These are phyloP conservation scores for Drosophila anomalata DNA, from an alignment of 2,888 invertebrate species.

Conservation along the genomic window DNA sequence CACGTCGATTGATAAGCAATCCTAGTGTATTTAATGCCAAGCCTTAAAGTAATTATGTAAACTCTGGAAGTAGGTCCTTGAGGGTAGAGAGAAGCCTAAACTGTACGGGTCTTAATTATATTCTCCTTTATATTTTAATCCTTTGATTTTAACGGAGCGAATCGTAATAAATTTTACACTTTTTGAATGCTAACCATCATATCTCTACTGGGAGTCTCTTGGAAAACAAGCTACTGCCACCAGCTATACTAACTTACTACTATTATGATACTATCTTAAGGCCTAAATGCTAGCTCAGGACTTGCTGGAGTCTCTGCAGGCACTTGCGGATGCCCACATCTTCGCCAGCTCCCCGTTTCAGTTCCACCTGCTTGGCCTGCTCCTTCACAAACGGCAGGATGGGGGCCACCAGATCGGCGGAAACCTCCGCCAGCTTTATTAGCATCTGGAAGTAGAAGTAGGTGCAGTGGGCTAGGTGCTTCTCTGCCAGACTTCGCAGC, in stretches of 20 bases:
- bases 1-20: conserved; percentile 13
- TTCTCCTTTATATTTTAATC: neutral
- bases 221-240: neutral
- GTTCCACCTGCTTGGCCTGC: conserved; percentile 79
- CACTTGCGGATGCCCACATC: conserved; percentile 82
- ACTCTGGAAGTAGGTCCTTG: conserved; percentile 4
- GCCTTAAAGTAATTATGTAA: conserved; percentile 16
- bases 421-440: conserved; percentile 76
- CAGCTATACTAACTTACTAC: too few relatives aligned
- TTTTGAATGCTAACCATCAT: neutral
- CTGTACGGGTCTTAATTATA: neutral
- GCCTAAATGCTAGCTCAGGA: conserved; percentile 15
- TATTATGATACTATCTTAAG: neutral
- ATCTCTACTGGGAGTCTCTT: neutral
- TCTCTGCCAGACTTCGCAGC: conserved; percentile 78
- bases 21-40: conserved; percentile 25
- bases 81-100: neutral
- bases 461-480: conserved; percentile 82
- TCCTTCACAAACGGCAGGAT: conserved; percentile 74
- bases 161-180: neutral
- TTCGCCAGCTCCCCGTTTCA: conserved; percentile 82
- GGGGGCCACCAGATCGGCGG: conserved; percentile 68
- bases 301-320: conserved; percentile 66
- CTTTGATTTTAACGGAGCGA: neutral
- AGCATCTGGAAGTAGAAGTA: conserved; percentile 82